Evolutionary conservation across 2,113 vertebrate genomes (phyloP), one percentile per base, ranked within the genome.

Genomic region (Sialia sialis): DNA sequence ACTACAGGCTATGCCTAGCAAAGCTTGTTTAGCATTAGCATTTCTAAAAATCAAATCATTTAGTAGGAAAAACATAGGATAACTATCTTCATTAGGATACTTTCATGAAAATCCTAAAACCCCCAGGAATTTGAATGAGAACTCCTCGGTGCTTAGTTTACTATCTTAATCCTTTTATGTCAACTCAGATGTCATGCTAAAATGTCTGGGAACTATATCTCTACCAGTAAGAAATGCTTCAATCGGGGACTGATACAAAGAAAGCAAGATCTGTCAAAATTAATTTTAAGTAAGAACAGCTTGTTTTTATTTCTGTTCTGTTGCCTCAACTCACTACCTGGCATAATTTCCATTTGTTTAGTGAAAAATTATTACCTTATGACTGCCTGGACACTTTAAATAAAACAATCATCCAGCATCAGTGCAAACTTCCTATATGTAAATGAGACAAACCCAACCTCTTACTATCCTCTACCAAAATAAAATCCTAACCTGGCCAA

Each of bases 361-460:
- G n/a, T 81, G 22, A 64, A 72, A 89, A 68, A 43, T 8, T 4
- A 38, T 39, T 32, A 36, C 13, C 4, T 64, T 5, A 2, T 9
- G 8, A 18, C 13, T 39, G 30, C 21, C 41, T 39, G 39, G 23
- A 26, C 23, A 21, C 13, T 72, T 79, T 39, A 34, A 46, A 60
- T 39, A 34, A 46, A 60, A 30, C 5, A 9, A 44, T 4, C 6
- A 32, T 2, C 0, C 3, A 34, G 11, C 56, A 49, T 8, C 14
- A 60, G 8, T 1, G 32, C 5, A 7, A 16, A 32, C 10, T 21
- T 46, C 9, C 32, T 17, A 27, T 0, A n/a, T n/a, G n/a, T n/a
- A 21, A 27, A 36, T 5, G 52, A 55, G 30, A n/a, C 46, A 76
- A 67, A 60, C 1, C 6, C 46, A 30, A 2, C 1, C 4, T 62